A percentile compares a stretch with the other conserved stretches of the same genome.
Evolutionary conservation across 2,113 vertebrate species (phyloP).

Genomic region (Corvus hawaiiensis): DNA sequence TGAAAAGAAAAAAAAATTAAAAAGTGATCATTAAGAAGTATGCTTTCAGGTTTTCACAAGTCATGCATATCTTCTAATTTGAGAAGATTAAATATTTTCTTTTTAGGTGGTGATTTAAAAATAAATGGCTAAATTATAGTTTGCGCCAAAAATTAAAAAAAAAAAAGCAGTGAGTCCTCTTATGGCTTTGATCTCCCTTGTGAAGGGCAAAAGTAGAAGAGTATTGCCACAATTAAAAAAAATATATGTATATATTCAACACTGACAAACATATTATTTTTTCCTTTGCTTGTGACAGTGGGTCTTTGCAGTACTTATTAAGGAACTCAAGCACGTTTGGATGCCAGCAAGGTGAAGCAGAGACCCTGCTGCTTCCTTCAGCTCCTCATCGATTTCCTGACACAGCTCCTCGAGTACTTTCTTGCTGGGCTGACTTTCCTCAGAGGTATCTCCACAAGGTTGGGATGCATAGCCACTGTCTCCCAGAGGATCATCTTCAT

Average conservation of each 20-base stretch:
- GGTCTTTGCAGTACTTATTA: constrained; percentile 84
- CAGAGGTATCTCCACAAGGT: constrained; percentile 52
- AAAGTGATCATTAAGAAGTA: constrained; percentile 41
- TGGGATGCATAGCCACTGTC: constrained; percentile 77
- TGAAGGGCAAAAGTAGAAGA: constrained; percentile 83
- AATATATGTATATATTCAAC: constrained; percentile 67
- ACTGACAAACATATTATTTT: constrained; percentile 79
- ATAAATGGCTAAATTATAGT: constrained; percentile 59
- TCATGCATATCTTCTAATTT: constrained; percentile 53
- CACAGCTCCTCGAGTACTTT: constrained; percentile 77
- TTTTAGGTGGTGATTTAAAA: constrained; percentile 61
- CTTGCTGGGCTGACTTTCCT: constrained; percentile 73
- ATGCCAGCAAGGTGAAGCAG: constrained; percentile 96
- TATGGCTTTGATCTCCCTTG: constrained; percentile 99
- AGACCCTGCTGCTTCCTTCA: constrained; percentile 97
- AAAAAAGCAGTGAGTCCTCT: constrained; percentile 79
- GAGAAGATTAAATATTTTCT: constrained; percentile 5
- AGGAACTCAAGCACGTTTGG: constrained; percentile 85
- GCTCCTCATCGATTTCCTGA: constrained; percentile 93
- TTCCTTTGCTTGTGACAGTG: constrained; percentile 87
- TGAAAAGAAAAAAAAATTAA: constrained; percentile 5
- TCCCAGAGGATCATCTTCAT: constrained; percentile 77
- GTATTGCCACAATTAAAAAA: constrained; percentile 80
- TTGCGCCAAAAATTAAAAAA: constrained; percentile 52
- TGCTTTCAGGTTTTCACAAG: constrained; percentile 47